These are phyloP conservation scores for Pseudobourletiella spinata DNA, from an alignment of 1,140 invertebrate species.

Conservation along the genomic window DNA sequence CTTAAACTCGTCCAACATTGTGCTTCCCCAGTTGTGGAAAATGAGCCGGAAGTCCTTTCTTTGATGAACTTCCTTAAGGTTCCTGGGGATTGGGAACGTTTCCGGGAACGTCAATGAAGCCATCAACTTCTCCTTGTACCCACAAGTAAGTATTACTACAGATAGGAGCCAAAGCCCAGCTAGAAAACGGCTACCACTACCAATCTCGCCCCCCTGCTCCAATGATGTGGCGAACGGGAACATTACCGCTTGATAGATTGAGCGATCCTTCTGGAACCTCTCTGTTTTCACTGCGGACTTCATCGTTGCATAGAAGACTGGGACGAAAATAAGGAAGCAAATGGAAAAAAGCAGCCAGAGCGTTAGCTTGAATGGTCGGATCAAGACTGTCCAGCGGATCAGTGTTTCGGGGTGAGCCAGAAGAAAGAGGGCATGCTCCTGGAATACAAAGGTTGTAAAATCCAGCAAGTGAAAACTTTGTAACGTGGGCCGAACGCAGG, in stretches of 20 bases:
- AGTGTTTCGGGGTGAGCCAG: neutral
- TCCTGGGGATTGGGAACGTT: neutral
- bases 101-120: neutral
- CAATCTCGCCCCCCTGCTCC: neutral
- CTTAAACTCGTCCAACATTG: neutral
- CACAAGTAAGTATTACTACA: neutral
- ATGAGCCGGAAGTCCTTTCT: neutral
- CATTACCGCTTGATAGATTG: too few species aligned
- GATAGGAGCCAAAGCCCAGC: neutral
- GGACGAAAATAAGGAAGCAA: neutral
- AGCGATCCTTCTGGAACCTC: too few species aligned
- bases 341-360: neutral
- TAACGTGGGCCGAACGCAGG: neutral
- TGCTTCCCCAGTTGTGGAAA: constrained; percentile 1
- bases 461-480: neutral
- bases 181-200: neutral
- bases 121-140: constrained; percentile 4
- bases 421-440: neutral
- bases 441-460: neutral
- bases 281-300: too few species aligned
- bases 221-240: too few species aligned
- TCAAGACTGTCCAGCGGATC: neutral
- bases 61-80: neutral
- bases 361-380: neutral
- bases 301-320: too few species aligned